These are phyloP conservation scores for Hedya salicella DNA, from an alignment of 2,888 invertebrate genomes.

Conservation along the genomic window DNA sequence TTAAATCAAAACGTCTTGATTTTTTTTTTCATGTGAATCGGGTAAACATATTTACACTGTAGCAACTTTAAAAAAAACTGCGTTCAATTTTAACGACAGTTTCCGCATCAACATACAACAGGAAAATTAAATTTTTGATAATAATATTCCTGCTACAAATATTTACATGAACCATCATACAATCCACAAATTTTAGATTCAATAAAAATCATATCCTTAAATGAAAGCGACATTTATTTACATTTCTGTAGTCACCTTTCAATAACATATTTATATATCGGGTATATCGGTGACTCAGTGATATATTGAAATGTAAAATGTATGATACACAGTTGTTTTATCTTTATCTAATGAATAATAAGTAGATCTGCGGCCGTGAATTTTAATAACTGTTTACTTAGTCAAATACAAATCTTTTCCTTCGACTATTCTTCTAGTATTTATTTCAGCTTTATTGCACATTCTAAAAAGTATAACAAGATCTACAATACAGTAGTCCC, in stretches of 20 bases:
- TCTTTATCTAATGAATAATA: slow-evolving; percentile 35
- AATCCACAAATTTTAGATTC: too few species aligned
- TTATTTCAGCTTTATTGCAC: neutral
- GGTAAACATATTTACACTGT: neutral
- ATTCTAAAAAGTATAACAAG: too few species aligned
- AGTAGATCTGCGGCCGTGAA: slow-evolving; percentile 34
- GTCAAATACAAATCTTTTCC: slow-evolving; percentile 2
- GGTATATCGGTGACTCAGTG: slow-evolving; percentile 28
- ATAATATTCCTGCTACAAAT: neutral
- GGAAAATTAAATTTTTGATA: neutral
- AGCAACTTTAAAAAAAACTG: slow-evolving; percentile 13
- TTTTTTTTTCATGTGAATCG: neutral
- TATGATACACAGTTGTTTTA: slow-evolving; percentile 25
- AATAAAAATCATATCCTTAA: neutral
- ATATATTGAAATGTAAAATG: slow-evolving; percentile 30
- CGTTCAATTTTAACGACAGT: slow-evolving; percentile 9
- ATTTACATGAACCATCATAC: too few species aligned
- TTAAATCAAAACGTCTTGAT: neutral
- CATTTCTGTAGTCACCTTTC: slow-evolving; percentile 3
- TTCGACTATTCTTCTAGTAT: neutral
- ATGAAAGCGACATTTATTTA: neutral
- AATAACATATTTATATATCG: slow-evolving; percentile 20
- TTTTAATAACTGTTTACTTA: slow-evolving; percentile 21
- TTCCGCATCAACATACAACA: neutral
- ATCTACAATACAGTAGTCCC: too few species aligned